These are phyloP conservation scores for Leptinotarsa defecta DNA, from an alignment of 1,140 invertebrate species.

Conservation along the genomic window DNA sequence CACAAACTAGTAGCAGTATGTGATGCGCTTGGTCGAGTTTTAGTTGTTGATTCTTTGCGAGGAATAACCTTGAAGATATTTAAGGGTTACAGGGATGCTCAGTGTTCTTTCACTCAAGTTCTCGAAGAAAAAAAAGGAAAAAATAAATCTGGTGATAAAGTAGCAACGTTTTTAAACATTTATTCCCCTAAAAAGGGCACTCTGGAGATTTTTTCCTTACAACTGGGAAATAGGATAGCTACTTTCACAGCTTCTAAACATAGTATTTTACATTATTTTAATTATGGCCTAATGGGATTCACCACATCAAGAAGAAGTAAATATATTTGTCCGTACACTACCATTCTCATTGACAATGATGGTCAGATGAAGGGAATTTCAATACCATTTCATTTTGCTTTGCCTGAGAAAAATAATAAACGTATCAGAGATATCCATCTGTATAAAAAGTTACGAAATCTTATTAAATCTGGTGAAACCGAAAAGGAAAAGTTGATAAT, in stretches of 20 bases:
- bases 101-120: conserved; percentile 88
- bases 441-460: conserved; percentile 75
- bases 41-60: conserved; percentile 79
- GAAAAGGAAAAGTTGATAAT: conserved; percentile 59
- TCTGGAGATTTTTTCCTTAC: conserved; percentile 85
- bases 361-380: conserved; percentile 79
- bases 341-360: conserved; percentile 80
- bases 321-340: conserved; percentile 62
- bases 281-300: conserved; percentile 77
- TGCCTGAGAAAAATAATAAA: conserved; percentile 86
- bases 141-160: conserved; percentile 54
- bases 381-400: conserved; percentile 87
- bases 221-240: conserved; percentile 84
- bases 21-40: conserved; percentile 85
- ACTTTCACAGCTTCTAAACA: conserved; percentile 87
- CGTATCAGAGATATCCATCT: conserved; percentile 85
- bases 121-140: conserved; percentile 62
- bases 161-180: conserved; percentile 80
- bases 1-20: conserved; percentile 78
- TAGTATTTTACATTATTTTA: conserved; percentile 77
- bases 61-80: conserved; percentile 85
- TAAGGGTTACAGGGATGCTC: conserved; percentile 93
- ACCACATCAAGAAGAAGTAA: conserved; percentile 60
- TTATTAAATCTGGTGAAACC: conserved; percentile 65
- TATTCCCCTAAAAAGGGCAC: conserved; percentile 83